Evolutionary conservation across 2,888 invertebrate species (phyloP).

Genomic region (Leptarthrus brevirostris): DNA sequence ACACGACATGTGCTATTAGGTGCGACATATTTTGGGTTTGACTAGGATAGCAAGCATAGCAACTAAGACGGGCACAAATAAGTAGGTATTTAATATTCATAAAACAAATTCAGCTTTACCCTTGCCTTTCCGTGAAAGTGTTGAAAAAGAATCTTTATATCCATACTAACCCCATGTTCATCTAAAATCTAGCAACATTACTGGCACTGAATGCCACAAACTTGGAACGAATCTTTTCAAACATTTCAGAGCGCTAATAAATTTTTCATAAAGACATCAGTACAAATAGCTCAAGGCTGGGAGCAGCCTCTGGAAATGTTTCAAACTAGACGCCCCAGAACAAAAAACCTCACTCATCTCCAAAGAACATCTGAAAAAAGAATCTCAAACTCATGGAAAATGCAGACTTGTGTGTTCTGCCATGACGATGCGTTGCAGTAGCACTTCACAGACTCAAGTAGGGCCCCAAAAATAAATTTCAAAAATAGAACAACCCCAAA

Average conservation of each 20-base stretch:
- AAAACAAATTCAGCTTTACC: too few species aligned
- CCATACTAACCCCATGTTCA: too few species aligned
- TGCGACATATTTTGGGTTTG: too few species aligned
- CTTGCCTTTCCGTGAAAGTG: too few species aligned
- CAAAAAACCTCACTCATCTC: conserved; percentile 14
- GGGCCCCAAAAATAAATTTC: conserved; percentile 38
- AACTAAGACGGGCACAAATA: too few species aligned
- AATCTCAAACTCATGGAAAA: neutral
- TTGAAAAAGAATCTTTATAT: too few species aligned
- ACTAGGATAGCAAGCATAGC: too few species aligned
- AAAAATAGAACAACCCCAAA: conserved; percentile 36
- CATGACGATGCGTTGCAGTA: conserved; percentile 4
- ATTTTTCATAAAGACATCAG: neutral
- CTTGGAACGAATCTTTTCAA: neutral
- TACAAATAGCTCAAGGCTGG: neutral
- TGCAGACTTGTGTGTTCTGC: neutral
- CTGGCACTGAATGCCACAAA: too few species aligned
- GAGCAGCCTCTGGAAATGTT: neutral
- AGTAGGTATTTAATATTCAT: too few species aligned
- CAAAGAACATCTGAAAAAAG: conserved; percentile 4
- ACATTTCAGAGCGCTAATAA: neutral
- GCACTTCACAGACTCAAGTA: conserved; percentile 20
- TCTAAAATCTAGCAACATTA: too few species aligned
- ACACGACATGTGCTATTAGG: too few species aligned
- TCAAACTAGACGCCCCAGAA: conserved; percentile 4